Conservation (phyloP, 2,113 vertebrate species). For the Spizaetus ornatus region DNA sequence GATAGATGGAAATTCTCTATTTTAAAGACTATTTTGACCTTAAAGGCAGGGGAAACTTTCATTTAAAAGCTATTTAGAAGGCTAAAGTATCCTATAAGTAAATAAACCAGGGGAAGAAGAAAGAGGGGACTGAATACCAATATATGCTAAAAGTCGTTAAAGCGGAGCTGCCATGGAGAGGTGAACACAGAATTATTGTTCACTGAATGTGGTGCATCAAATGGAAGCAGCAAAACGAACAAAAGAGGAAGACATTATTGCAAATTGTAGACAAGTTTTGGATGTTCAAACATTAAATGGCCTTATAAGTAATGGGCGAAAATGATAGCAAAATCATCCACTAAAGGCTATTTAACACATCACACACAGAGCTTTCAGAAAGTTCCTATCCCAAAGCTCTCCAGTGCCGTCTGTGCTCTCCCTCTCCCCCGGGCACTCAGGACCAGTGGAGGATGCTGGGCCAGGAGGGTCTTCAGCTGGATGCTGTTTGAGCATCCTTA, state of each 20-base stretch:
- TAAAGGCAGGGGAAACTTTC: background rate
- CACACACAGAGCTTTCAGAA: background rate
- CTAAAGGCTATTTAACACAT: background rate
- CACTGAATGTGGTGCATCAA: rapidly evolving
- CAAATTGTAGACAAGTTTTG: background rate
- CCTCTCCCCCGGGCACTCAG: background rate
- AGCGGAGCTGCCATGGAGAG: background rate
- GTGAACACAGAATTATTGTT: background rate
- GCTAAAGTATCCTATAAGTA: background rate
- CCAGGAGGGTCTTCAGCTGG: background rate
- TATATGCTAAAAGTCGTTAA: background rate
- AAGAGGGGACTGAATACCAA: background rate
- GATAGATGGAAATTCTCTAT: background rate
- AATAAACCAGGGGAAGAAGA: background rate
- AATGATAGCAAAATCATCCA: background rate
- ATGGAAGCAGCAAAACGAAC: background rate
- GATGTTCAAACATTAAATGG: background rate
- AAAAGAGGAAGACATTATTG: rapidly evolving
- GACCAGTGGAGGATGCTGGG: background rate
- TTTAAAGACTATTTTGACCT: constrained; percentile 36
- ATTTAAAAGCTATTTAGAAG: constrained; percentile 1
- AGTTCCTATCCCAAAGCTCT: background rate
- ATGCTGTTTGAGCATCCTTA: background rate
- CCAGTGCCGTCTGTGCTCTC: background rate
- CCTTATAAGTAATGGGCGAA: background rate